A percentile compares a stretch with the other conserved stretches of the same genome.
Evolutionary conservation across 1,140 invertebrate species (phyloP).

Genomic region (Drosophila mauritiana): DNA sequence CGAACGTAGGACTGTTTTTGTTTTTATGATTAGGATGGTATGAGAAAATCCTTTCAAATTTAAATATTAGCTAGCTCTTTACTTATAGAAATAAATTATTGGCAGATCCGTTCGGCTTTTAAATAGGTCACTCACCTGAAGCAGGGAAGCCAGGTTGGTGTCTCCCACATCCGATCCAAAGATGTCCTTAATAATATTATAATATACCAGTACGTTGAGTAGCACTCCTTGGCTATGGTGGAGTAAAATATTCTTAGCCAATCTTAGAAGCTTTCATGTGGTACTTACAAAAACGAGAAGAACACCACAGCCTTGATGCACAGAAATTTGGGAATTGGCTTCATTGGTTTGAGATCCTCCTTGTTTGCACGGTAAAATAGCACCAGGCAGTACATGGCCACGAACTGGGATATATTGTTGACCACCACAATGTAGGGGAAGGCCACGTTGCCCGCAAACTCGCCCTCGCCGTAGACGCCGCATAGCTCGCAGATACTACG

Average conservation of each 20-base stretch:
- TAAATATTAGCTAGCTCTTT: too few species aligned
- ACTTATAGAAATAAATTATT: too few species aligned
- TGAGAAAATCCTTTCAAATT: too few species aligned
- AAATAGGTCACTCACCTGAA: slow-evolving; percentile 88
- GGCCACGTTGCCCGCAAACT: slow-evolving; percentile 92
- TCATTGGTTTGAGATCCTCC: slow-evolving; percentile 94
- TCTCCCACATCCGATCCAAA: slow-evolving; percentile 86
- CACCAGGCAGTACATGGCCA: slow-evolving; percentile 98
- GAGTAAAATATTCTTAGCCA: not conserved
- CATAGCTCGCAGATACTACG: slow-evolving; percentile 92
- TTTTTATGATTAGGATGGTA: too few species aligned
- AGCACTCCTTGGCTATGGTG: slow-evolving; percentile 94
- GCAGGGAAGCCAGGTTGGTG: slow-evolving; percentile 88
- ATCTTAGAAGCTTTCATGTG: not conserved
- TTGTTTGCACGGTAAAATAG: slow-evolving; percentile 96
- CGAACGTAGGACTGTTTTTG: too few species aligned
- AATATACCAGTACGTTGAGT: slow-evolving; percentile 94
- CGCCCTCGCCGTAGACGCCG: slow-evolving; percentile 95
- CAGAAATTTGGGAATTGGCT: slow-evolving; percentile 97
- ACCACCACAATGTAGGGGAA: slow-evolving; percentile 96
- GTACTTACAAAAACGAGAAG: slow-evolving; percentile 98
- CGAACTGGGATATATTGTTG: slow-evolving; percentile 97
- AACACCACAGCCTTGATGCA: slow-evolving; percentile 99
- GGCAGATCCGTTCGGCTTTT: not conserved
- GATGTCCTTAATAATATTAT: slow-evolving; percentile 88